Base-by-base conservation (phyloP, 2,888 invertebrate genomes). In the Eledona agricola region DNA sequence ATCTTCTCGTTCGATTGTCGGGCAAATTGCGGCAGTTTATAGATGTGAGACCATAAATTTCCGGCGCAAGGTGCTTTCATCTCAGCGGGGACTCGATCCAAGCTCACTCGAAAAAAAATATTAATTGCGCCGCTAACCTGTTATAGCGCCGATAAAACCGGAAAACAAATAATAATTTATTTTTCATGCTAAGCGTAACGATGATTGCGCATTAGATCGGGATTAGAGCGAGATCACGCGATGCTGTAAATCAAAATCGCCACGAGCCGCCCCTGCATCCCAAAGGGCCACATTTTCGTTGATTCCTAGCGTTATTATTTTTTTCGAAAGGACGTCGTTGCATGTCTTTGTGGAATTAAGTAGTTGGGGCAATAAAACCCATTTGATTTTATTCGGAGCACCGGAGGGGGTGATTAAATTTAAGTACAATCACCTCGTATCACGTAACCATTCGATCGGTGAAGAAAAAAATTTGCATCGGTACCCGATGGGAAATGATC, bases 171-270 rank as follows among this genome's bases (percentile, higher is more conserved):
- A 40, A 43, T 43, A 31, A 43, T 43, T 43, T 43, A 43, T 29
- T 43, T 31, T 22, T 20, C 29, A 22, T 52, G 19, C 37, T 15
- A 46, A 35, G 32, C 43, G 31, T 57, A 57, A 57, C 51, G 57
- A 57, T 57, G 47, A 57, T 57, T 57, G 42, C 51, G 51, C 51
- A 57, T 57, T 45, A 54, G 57, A 45, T 54, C 50, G 34, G 51
- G 34, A 51, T 49, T 29, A 32, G 45, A 46, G 20, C 28, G 26
- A 19, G 34, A 25, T 51, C 57, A 57, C 57, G 57, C 57, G 45
- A 57, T 37, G 38, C 29, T 37, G 35, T 28, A 31, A 42, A 29
- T 42, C 42, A 32, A 19, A 6, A 1, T 32, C 15, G 19, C 26
- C 20, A 35, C 34, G 22, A 10, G 12, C 11, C 20, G 3, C 20